These are phyloP conservation scores for Leptosomus discolor DNA, from an alignment of 2,113 vertebrate genomes.

Conservation along the genomic window DNA sequence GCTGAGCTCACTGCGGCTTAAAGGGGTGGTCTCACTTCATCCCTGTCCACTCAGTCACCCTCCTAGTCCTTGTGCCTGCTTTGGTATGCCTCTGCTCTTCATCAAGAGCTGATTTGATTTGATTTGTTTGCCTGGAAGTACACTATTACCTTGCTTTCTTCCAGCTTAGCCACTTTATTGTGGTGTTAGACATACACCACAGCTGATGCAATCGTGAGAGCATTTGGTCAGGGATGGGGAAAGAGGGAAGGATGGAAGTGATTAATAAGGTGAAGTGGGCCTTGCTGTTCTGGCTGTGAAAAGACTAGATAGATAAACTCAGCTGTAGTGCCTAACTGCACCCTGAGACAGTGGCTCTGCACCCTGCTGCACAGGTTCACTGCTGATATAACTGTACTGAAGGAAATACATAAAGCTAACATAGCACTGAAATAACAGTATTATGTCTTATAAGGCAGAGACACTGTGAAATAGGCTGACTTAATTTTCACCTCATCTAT, in stretches of 20 bases:
- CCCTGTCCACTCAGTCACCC: neutral
- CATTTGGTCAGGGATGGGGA: fast-evolving
- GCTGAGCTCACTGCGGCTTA: neutral
- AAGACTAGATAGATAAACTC: neutral
- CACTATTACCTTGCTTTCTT: neutral
- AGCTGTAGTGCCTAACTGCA: neutral
- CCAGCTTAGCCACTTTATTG: neutral
- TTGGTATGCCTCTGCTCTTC: neutral
- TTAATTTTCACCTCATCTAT: neutral
- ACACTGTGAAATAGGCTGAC: neutral
- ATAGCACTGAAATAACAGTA: neutral
- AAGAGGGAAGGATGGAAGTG: neutral
- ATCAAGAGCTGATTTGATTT: neutral
- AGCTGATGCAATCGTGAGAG: neutral
- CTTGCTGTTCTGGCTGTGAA: neutral
- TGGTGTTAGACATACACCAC: neutral
- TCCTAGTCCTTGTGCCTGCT: neutral
- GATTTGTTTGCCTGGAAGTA: neutral
- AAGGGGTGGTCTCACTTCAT: neutral
- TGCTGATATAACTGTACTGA: neutral
- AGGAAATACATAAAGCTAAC: neutral
- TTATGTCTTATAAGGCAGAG: neutral
- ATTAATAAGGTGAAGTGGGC: neutral
- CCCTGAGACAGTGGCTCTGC: neutral
- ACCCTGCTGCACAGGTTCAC: fast-evolving